These are phyloP conservation scores for Brenthis daphne DNA, from an alignment of 2,888 invertebrate genomes.

Conservation along the genomic window DNA sequence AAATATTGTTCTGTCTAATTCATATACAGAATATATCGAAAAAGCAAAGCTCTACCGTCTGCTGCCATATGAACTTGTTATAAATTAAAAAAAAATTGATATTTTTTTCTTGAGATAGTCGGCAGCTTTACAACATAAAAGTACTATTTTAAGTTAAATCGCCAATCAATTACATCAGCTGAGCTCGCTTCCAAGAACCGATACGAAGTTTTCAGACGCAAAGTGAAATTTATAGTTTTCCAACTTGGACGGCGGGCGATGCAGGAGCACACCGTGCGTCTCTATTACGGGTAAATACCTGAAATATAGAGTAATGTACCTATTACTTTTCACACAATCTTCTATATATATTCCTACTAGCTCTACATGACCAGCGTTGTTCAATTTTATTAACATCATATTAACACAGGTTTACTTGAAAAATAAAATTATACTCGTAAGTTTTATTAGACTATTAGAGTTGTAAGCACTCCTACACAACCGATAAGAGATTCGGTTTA, in stretches of 20 bases:
- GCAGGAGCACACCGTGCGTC: conserved; percentile 36
- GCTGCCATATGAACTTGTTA: no score
- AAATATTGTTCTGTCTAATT: no score
- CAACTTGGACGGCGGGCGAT: conserved; percentile 41
- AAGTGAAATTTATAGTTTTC: conserved; percentile 55
- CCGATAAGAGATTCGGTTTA: no score
- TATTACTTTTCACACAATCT: background rate
- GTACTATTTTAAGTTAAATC: conserved; percentile 39
- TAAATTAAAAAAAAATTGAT: background rate
- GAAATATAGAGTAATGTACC: conserved; percentile 24
- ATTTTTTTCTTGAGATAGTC: background rate
- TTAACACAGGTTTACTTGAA: background rate
- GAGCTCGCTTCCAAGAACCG: conserved; percentile 34
- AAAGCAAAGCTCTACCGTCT: no score
- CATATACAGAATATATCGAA: no score
- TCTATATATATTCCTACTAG: background rate
- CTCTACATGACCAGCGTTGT: conserved; percentile 6
- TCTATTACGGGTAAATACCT: conserved; percentile 47
- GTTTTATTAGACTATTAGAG: no score
- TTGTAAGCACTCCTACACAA: no score
- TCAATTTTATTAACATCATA: conserved; percentile 10
- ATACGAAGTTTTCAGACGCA: conserved; percentile 40
- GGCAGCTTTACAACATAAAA: conserved; percentile 24
- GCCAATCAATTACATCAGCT: conserved; percentile 39
- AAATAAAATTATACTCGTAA: background rate